These are phyloP conservation scores for Catharus fuscescens DNA, from an alignment of 2,113 vertebrate species.

Conservation along the genomic window DNA sequence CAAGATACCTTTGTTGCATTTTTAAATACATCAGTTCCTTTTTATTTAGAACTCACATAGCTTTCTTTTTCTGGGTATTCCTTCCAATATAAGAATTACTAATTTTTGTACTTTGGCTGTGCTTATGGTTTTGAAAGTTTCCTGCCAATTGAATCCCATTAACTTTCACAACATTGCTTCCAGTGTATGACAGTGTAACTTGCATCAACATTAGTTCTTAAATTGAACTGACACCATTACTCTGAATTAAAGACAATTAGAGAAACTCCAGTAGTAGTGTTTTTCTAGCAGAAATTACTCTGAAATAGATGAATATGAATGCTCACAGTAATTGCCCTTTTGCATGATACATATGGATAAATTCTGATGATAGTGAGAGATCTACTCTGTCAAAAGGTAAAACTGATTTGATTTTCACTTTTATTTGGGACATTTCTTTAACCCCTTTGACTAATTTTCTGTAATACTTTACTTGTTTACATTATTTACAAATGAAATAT, in stretches of 20 bases:
- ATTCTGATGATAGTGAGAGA: not conserved
- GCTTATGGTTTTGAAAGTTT: not conserved
- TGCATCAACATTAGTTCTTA: not conserved
- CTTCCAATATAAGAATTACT: not conserved
- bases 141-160: not conserved
- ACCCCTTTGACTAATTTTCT: not conserved
- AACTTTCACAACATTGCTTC: not conserved
- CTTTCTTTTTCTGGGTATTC: not conserved
- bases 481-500: not conserved
- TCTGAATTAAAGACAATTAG: not conserved
- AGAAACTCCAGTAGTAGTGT: not conserved
- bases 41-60: not conserved
- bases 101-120: not conserved
- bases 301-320: not conserved
- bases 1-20: not conserved
- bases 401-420: not conserved
- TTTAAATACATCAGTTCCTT: not conserved
- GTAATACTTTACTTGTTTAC: not conserved
- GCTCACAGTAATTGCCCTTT: not conserved
- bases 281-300: not conserved
- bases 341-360: not conserved
- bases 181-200: not conserved
- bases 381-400: not conserved
- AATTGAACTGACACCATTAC: not conserved
- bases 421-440: not conserved